Evolutionary conservation across 2,113 vertebrate genomes (phyloP).

Genomic region (Cottus gobio): DNA sequence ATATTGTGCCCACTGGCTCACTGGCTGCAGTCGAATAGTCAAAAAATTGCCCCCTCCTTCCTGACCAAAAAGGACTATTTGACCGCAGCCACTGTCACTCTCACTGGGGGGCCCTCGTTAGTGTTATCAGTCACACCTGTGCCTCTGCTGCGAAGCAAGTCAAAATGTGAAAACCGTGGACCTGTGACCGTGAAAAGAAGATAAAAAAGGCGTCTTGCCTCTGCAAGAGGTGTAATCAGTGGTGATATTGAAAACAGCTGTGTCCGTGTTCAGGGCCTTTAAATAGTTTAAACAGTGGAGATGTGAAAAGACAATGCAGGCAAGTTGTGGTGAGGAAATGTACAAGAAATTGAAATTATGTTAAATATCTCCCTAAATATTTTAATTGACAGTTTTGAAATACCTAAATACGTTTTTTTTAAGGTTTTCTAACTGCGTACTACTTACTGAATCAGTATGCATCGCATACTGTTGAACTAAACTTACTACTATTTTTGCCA

Average conservation of each 20-base stretch:
- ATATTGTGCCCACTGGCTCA: not conserved
- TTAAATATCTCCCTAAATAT: not conserved
- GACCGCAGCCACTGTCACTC: too few relatives aligned
- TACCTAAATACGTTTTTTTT: too few relatives aligned
- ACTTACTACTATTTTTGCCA: too few relatives aligned
- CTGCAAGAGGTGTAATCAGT: not conserved
- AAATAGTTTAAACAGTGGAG: not conserved
- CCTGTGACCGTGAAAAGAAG: not conserved
- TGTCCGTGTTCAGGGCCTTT: not conserved
- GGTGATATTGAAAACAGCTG: not conserved
- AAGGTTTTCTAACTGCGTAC: too few relatives aligned
- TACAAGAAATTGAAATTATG: not conserved
- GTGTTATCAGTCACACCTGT: conserved; percentile 1
- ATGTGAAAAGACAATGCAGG: not conserved
- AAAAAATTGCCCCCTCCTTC: too few relatives aligned
- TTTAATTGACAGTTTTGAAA: not conserved
- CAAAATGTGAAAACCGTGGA: too few relatives aligned
- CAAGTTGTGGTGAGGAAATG: not conserved
- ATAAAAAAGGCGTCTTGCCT: not conserved
- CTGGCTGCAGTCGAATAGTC: too few relatives aligned
- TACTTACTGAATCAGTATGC: too few relatives aligned
- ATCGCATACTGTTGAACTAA: not conserved
- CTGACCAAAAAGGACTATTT: too few relatives aligned
- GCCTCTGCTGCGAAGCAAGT: not conserved
- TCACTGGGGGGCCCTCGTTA: not conserved